These are phyloP conservation scores for Aporophyla lueneburgensis DNA, from an alignment of 2,888 invertebrate genomes.

Conservation along the genomic window DNA sequence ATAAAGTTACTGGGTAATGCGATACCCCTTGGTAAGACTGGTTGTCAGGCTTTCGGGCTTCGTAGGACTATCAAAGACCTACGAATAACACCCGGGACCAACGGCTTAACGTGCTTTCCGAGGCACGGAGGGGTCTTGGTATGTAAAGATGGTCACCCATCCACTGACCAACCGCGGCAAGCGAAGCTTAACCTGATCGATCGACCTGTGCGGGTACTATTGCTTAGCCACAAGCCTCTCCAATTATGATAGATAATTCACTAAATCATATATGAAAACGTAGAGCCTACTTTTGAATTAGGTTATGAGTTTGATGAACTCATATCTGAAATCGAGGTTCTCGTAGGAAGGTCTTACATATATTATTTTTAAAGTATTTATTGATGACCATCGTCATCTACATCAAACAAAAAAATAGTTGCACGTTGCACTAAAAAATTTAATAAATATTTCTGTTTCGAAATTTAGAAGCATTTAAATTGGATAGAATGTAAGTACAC, in stretches of 20 bases:
- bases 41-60: too few relatives aligned
- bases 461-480: constrained; percentile 5
- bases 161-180: too few relatives aligned
- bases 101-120: too few relatives aligned
- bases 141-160: too few relatives aligned
- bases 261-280: background rate
- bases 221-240: too few relatives aligned
- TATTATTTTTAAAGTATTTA: background rate
- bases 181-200: too few relatives aligned
- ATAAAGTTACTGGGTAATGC: too few relatives aligned
- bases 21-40: too few relatives aligned
- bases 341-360: background rate
- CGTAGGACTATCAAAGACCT: too few relatives aligned
- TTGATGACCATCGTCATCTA: background rate
- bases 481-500: background rate
- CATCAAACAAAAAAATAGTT: background rate
- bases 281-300: background rate
- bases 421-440: background rate
- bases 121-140: too few relatives aligned
- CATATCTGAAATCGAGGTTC: background rate
- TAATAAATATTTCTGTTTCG: constrained; percentile 2
- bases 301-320: background rate
- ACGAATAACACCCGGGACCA: too few relatives aligned
- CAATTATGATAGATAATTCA: background rate
- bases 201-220: too few relatives aligned